Evolutionary conservation across 2,888 invertebrate species (phyloP).

Genomic region (Linyphia triangularis): DNA sequence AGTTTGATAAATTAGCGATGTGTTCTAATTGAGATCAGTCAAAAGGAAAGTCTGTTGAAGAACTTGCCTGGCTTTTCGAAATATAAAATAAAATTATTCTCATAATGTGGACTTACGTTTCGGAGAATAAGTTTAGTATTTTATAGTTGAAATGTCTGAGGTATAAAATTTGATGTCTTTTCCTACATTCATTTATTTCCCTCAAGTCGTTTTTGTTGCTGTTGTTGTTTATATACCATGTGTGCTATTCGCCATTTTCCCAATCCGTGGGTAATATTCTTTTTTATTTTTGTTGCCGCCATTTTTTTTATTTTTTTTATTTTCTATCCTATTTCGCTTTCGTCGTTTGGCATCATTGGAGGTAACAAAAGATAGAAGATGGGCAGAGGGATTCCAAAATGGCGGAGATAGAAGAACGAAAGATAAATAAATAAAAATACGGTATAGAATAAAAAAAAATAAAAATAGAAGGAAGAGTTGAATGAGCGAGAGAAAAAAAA

Average conservation of each 20-base stretch:
- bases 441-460: neutral
- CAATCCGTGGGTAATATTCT: constrained; percentile 5
- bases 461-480: neutral
- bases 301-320: neutral
- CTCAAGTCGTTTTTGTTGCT: constrained; percentile 23
- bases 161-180: constrained; percentile 37
- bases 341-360: constrained; percentile 43
- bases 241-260: neutral
- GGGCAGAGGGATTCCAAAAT: constrained; percentile 27
- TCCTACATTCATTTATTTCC: constrained; percentile 2
- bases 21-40: too few relatives aligned
- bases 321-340: constrained; percentile 38
- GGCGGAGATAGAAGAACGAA: constrained; percentile 14
- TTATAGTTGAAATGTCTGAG: constrained; percentile 12
- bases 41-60: too few relatives aligned
- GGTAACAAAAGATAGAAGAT: constrained; percentile 39
- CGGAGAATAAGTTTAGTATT: neutral
- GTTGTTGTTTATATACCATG: constrained; percentile 23
- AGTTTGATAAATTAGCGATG: too few relatives aligned
- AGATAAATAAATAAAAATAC: constrained; percentile 21
- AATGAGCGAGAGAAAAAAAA: neutral
- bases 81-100: too few relatives aligned
- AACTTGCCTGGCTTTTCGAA: too few relatives aligned
- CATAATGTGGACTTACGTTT: neutral
- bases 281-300: neutral